phyloP scores from a whole-genome alignment of 2,888 invertebrate genomes.

The Polyploca ridens region DNA sequence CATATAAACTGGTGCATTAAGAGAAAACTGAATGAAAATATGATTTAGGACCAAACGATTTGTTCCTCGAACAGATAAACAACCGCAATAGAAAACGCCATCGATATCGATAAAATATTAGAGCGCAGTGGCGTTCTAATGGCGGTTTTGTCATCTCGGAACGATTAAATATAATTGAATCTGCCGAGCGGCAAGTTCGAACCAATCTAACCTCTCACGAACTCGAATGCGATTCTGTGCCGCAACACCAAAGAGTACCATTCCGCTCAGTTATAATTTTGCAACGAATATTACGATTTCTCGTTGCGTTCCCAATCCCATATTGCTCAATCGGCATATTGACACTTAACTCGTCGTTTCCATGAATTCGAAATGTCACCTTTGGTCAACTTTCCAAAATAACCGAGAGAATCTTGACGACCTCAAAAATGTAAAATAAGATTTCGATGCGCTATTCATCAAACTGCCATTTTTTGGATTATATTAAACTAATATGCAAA shows the following conservation, averaged over 20 bases:
- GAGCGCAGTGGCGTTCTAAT: constrained; percentile 40
- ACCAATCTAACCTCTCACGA: constrained; percentile 70
- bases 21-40: constrained; percentile 18
- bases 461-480: constrained; percentile 31
- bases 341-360: constrained; percentile 28
- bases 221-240: constrained; percentile 56
- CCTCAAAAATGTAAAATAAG: constrained; percentile 32
- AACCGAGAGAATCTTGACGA: constrained; percentile 28
- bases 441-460: constrained; percentile 31
- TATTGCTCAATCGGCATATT: constrained; percentile 42
- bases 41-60: constrained; percentile 15
- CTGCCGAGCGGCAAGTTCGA: constrained; percentile 56
- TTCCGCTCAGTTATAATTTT: constrained; percentile 49
- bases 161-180: constrained; percentile 72
- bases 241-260: constrained; percentile 52
- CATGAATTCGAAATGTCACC: constrained; percentile 33
- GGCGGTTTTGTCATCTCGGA: constrained; percentile 64
- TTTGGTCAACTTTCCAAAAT: constrained; percentile 24
- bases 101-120: constrained; percentile 47
- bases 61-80: constrained; percentile 25
- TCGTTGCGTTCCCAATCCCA: constrained; percentile 21
- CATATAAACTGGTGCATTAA: constrained; percentile 15
- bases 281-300: constrained; percentile 55
- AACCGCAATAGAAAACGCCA: constrained; percentile 44
- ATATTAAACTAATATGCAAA: neutral